A percentile compares a stretch with the other conserved stretches of the same genome.
Conservation (phyloP, 2,113 vertebrate genomes). For the Dermatemys mawii region DNA sequence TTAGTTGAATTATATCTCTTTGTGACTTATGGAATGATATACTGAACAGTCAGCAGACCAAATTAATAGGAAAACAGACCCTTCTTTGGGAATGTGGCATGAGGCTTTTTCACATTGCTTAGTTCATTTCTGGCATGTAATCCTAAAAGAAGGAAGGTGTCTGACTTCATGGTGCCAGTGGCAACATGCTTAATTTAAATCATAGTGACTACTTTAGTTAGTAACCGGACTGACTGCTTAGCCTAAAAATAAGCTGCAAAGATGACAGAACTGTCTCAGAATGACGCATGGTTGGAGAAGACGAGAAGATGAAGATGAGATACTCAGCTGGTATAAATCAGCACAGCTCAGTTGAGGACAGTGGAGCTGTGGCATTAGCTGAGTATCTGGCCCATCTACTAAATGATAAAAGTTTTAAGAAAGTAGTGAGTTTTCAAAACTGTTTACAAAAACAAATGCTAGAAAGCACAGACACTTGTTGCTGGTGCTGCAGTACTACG, state of each 20-base stretch:
- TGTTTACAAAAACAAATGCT: not conserved
- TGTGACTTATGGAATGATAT: not conserved
- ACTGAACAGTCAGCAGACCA: not conserved
- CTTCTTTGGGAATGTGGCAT: not conserved
- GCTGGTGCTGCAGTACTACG: not conserved
- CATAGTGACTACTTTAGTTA: not conserved
- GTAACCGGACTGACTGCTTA: not conserved
- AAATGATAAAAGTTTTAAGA: not conserved
- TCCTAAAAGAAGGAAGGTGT: not conserved
- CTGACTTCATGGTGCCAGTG: not conserved
- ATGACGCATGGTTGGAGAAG: not conserved
- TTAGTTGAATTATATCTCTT: not conserved
- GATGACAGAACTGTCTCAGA: not conserved
- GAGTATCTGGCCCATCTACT: not conserved
- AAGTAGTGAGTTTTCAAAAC: not conserved
- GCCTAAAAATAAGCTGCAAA: not conserved
- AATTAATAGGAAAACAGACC: not conserved
- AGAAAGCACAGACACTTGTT: not conserved
- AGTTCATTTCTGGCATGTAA: not conserved
- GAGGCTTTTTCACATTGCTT: not conserved
- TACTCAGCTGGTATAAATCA: not conserved
- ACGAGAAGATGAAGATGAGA: not conserved
- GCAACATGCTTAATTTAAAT: not conserved
- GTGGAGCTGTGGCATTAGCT: not conserved
- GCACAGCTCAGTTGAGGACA: not conserved